Percentiles rank a stretch among this genome's conserved stretches.
phyloP scores from a whole-genome alignment of 1,140 invertebrate species.

The Diachasmimorpha longicaudata region DNA sequence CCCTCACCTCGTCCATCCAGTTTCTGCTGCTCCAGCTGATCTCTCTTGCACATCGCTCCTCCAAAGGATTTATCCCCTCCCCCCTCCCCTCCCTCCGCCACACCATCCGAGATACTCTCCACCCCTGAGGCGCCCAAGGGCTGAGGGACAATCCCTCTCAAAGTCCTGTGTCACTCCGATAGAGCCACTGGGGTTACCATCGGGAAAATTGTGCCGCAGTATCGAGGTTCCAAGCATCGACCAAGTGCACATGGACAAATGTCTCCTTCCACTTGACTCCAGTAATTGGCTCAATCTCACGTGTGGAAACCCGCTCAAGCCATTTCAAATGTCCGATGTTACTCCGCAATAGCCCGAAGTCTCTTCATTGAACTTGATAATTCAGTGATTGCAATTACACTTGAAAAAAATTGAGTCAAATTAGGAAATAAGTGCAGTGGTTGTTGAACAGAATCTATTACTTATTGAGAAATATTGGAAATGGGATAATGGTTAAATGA shows the following conservation, averaged over 20 bases:
- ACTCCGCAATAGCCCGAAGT: not conserved
- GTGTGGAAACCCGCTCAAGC: not conserved
- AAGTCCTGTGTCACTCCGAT: not conserved
- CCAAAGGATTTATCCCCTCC: not conserved
- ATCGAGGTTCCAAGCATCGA: not conserved
- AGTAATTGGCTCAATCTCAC: not conserved
- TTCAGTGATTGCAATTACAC: not conserved
- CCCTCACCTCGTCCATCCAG: not conserved
- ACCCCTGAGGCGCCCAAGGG: not conserved
- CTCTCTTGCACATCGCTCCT: not conserved
- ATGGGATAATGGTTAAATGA: too few species aligned
- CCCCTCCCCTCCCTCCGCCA: too few species aligned
- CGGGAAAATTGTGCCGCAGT: not conserved
- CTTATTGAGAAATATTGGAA: too few species aligned
- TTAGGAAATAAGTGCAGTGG: too few species aligned
- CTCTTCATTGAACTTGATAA: not conserved
- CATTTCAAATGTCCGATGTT: not conserved
- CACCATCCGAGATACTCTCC: not conserved
- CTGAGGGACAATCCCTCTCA: constrained; percentile 4
- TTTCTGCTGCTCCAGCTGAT: not conserved
- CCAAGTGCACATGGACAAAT: not conserved
- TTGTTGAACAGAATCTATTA: too few species aligned
- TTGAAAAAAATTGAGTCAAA: not conserved
- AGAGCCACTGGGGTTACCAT: not conserved
- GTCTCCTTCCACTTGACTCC: not conserved